Percentiles rank a stretch among this genome's conserved stretches.
Conservation (phyloP, 23 tunicate genomes). For the Pegea sp. region DNA sequence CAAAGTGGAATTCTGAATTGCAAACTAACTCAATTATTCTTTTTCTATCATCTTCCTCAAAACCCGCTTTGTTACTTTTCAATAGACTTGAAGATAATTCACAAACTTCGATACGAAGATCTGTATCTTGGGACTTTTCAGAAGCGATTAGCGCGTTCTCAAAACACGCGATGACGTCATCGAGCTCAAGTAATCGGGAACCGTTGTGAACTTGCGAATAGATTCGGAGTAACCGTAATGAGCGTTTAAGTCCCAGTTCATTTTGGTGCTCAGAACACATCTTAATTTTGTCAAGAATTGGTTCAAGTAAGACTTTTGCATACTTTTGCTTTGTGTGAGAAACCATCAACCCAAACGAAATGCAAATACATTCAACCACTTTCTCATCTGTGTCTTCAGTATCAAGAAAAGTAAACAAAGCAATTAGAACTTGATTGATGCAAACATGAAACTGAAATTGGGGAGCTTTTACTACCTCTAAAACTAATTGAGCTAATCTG, state of each 20-base stretch:
- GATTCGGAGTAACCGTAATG: background rate
- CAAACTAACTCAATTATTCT: too few relatives aligned
- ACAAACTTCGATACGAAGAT: background rate
- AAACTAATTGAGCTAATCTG: constrained; percentile 24
- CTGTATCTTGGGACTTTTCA: too few relatives aligned
- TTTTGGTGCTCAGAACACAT: too few relatives aligned
- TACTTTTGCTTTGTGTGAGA: constrained; percentile 15
- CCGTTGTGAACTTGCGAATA: background rate
- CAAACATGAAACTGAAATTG: constrained; percentile 31
- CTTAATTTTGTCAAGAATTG: too few relatives aligned
- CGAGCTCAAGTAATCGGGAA: too few relatives aligned
- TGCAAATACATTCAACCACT: constrained; percentile 7
- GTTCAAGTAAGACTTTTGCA: too few relatives aligned
- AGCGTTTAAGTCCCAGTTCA: background rate
- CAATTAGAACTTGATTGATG: constrained; percentile 12
- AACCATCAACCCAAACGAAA: constrained; percentile 17
- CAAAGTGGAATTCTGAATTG: too few relatives aligned
- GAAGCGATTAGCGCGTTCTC: too few relatives aligned
- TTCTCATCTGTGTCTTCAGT: background rate
- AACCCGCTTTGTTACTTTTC: background rate
- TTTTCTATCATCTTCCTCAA: too few relatives aligned
- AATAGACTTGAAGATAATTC: background rate
- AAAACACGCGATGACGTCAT: too few relatives aligned
- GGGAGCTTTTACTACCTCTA: constrained; percentile 22
- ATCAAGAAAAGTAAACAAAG: constrained; percentile 11